Conservation (phyloP, 2,113 vertebrate genomes). For the Rana temporaria region DNA sequence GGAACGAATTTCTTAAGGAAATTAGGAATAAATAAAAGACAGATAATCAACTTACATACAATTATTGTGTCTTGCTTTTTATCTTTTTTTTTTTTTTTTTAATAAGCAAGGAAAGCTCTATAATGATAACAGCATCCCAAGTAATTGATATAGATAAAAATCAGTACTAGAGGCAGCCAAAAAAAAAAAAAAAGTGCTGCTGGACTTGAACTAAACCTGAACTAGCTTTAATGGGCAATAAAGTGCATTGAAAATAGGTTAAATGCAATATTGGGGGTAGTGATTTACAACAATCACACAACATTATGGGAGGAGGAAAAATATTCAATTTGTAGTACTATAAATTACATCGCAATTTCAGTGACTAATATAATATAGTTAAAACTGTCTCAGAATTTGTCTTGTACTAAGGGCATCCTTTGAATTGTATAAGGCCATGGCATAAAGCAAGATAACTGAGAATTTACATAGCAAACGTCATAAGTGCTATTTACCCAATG, state of each 20-base stretch:
- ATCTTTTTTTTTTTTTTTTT: conserved; percentile 72
- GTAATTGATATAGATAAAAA: conserved; percentile 82
- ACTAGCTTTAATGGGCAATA: background rate
- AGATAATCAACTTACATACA: conserved; percentile 86
- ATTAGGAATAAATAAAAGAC: conserved; percentile 92
- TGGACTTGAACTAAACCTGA: conserved; percentile 17
- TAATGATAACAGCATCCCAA: conserved; percentile 74
- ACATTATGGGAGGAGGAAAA: too few relatives aligned
- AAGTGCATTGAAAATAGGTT: background rate
- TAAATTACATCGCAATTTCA: too few relatives aligned
- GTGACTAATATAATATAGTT: too few relatives aligned
- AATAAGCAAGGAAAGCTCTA: conserved; percentile 74
- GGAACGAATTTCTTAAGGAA: conserved; percentile 90
- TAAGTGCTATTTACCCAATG: conserved; percentile 82
- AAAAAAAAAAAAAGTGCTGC: conserved; percentile 52
- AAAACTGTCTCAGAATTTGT: too few relatives aligned
- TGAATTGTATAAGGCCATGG: conserved; percentile 82
- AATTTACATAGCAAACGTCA: conserved; percentile 84
- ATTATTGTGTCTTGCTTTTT: conserved; percentile 77
- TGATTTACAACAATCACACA: too few relatives aligned
- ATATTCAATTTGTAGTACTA: too few relatives aligned
- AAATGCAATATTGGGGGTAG: too few relatives aligned
- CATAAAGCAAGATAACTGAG: conserved; percentile 74
- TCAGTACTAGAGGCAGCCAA: conserved; percentile 70
- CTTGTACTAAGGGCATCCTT: conserved; percentile 65